Percentiles rank a stretch among this genome's conserved stretches.
Evolutionary conservation across 2,888 invertebrate genomes (phyloP).

Genomic region (Tolmerus cingulatus): DNA sequence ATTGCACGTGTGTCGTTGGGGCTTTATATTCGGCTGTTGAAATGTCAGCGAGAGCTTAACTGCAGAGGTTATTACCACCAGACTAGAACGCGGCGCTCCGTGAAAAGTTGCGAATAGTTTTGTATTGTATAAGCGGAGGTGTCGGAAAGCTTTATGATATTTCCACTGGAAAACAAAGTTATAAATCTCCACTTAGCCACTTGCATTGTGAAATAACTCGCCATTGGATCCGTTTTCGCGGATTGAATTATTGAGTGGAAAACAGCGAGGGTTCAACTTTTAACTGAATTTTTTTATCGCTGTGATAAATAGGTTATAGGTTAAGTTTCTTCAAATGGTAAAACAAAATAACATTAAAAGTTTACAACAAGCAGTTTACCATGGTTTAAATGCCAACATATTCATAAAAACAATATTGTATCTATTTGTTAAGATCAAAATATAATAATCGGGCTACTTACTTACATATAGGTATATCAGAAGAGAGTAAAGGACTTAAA

Average conservation of each 20-base stretch:
- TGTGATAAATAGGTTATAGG: background rate
- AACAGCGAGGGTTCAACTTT: background rate
- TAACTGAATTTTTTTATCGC: background rate
- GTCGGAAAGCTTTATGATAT: background rate
- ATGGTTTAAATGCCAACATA: background rate
- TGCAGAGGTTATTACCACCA: background rate
- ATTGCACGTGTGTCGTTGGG: background rate
- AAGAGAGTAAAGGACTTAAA: too few relatives aligned
- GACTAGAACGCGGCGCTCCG: background rate
- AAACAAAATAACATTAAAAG: background rate
- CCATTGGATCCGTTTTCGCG: background rate
- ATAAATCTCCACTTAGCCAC: background rate
- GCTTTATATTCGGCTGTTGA: background rate
- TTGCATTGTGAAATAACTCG: background rate
- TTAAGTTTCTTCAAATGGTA: background rate
- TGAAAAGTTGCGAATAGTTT: background rate
- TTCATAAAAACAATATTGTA: background rate
- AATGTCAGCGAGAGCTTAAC: conserved; percentile 7
- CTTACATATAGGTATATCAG: too few relatives aligned
- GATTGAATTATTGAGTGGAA: background rate
- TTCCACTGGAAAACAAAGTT: conserved; percentile 18
- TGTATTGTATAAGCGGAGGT: background rate
- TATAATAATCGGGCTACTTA: too few relatives aligned
- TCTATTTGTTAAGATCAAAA: too few relatives aligned
- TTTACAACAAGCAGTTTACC: background rate